These are phyloP conservation scores for Luehdorfia chinensis DNA, from an alignment of 1,140 invertebrate species.

Conservation along the genomic window DNA sequence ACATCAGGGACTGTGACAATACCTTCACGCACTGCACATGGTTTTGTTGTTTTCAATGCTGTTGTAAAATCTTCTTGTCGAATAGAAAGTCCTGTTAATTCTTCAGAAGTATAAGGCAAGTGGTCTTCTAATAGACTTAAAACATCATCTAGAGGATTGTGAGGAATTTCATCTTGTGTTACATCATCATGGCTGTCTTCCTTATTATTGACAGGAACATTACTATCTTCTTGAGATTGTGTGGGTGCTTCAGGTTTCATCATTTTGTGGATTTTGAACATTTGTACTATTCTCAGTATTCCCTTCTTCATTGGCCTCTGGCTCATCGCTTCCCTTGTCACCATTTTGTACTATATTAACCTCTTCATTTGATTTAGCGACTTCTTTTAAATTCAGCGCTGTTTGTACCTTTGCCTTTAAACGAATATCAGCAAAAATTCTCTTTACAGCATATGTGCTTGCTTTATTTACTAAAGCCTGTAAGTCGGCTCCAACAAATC, in stretches of 20 bases:
- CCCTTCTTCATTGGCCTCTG: constrained; percentile 23
- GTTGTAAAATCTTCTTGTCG: constrained; percentile 86
- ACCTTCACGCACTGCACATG: constrained; percentile 97
- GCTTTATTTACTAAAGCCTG: constrained; percentile 91
- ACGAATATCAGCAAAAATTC: constrained; percentile 59
- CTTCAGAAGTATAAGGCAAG: constrained; percentile 77
- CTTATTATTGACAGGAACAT: constrained; percentile 22
- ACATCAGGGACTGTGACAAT: constrained; percentile 98
- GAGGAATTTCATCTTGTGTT: constrained; percentile 32
- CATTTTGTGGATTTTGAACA: constrained; percentile 23
- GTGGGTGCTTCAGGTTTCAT: constrained; percentile 29
- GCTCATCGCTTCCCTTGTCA: constrained; percentile 47
- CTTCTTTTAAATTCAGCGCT: constrained; percentile 23
- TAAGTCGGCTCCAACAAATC: constrained; percentile 98
- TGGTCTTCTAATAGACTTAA: constrained; percentile 52
- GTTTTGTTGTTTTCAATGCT: constrained; percentile 90
- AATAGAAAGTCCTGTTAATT: constrained; percentile 82
- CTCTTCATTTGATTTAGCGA: constrained; percentile 28
- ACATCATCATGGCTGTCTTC: constrained; percentile 23
- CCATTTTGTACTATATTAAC: constrained; percentile 45
- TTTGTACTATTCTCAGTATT: constrained; percentile 24
- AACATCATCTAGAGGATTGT: constrained; percentile 54
- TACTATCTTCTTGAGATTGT: constrained; percentile 27
- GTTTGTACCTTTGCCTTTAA: constrained; percentile 30
- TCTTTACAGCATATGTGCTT: constrained; percentile 89